These are phyloP conservation scores for Temnothorax unifasciatus DNA, from an alignment of 2,888 invertebrate genomes.

Conservation along the genomic window DNA sequence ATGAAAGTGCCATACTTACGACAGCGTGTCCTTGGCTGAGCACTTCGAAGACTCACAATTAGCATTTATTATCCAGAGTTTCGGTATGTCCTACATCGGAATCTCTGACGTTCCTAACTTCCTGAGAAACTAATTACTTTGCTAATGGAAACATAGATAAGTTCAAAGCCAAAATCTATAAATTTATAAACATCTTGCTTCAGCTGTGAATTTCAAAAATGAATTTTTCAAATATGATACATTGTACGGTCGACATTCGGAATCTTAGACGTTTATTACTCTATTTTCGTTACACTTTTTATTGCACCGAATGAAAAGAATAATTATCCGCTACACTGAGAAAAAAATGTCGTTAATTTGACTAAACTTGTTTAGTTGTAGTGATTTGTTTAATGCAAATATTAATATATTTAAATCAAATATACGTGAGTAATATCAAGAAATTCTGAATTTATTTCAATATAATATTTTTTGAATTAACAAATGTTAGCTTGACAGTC, in stretches of 20 bases:
- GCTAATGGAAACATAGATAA: slow-evolving; percentile 37
- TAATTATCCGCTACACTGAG: too few relatives aligned
- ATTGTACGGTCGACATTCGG: neutral
- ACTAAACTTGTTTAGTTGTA: too few relatives aligned
- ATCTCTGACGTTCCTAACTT: slow-evolving; percentile 44
- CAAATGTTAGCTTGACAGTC: too few relatives aligned
- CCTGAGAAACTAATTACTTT: slow-evolving; percentile 42
- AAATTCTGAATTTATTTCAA: too few relatives aligned
- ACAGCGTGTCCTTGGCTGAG: slow-evolving; percentile 40
- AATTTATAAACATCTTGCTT: slow-evolving; percentile 5
- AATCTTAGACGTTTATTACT: slow-evolving; percentile 5
- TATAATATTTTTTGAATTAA: too few relatives aligned
- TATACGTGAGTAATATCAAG: too few relatives aligned
- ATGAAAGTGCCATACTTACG: slow-evolving; percentile 44
- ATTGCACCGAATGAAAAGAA: slow-evolving; percentile 3
- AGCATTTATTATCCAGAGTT: slow-evolving; percentile 54
- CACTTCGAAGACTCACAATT: slow-evolving; percentile 49
- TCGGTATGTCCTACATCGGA: slow-evolving; percentile 47
- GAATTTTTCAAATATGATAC: neutral
- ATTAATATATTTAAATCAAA: too few relatives aligned
- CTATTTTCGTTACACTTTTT: neutral
- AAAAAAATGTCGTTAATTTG: too few relatives aligned
- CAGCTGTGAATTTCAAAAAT: neutral
- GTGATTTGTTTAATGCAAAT: too few relatives aligned
- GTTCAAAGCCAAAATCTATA: slow-evolving; percentile 19